phyloP scores from a whole-genome alignment of 2,113 vertebrate species.

The Otis tarda region DNA sequence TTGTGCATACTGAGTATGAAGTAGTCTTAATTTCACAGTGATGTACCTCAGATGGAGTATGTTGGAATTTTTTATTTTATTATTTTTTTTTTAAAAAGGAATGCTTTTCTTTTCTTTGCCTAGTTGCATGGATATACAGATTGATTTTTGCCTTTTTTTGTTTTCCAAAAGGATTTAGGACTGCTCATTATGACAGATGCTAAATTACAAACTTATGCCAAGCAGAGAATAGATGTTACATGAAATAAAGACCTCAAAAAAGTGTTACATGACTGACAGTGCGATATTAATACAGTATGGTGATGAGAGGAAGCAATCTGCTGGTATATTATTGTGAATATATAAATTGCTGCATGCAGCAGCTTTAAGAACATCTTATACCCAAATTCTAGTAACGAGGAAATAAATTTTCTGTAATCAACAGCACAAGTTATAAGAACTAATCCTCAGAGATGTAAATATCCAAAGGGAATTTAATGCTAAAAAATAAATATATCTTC shows the following conservation, averaged over 20 bases:
- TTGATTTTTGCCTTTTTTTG: background rate
- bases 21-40: background rate
- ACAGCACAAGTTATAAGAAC: background rate
- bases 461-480: background rate
- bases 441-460: background rate
- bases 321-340: background rate
- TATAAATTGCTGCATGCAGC: background rate
- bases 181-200: background rate
- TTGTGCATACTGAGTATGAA: background rate
- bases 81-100: background rate
- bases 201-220: background rate
- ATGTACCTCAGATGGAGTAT: background rate
- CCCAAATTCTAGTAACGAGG: background rate
- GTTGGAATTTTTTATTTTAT: background rate
- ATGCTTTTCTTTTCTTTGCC: background rate
- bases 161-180: background rate
- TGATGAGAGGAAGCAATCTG: background rate
- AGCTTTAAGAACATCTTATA: background rate
- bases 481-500: background rate
- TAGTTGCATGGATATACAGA: background rate
- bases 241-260: background rate
- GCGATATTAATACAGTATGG: background rate
- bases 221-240: background rate
- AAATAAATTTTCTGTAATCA: background rate
- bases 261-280: background rate